Evolutionary conservation across 2,797 vertebrate genomes (phyloP).

Genomic region (Kryptopterus vitreolus): DNA sequence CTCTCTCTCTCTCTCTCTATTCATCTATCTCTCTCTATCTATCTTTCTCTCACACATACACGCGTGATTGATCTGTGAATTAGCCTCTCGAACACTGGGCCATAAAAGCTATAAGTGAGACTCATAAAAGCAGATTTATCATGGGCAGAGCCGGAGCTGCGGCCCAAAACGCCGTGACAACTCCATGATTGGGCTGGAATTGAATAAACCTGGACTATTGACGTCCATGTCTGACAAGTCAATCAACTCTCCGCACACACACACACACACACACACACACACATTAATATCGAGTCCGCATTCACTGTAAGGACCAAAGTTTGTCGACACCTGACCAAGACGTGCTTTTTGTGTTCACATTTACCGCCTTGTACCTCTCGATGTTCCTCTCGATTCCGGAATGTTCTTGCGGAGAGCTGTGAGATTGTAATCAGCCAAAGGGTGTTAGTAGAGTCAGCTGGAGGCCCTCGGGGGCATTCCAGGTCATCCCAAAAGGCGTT

Average conservation of each 20-base stretch:
- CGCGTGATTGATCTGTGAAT: constrained; percentile 82
- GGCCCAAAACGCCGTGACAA: constrained; percentile 79
- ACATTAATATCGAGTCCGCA: constrained; percentile 10
- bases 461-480: no score
- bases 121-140: constrained; percentile 85
- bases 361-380: no score
- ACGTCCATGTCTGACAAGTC: constrained; percentile 70
- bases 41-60: constrained; percentile 68
- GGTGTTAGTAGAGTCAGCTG: no score
- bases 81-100: constrained; percentile 75
- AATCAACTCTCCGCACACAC: constrained; percentile 60
- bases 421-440: no score
- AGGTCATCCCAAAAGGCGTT: no score
- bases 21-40: constrained; percentile 5
- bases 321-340: no score
- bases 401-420: no score
- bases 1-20: constrained; percentile 10
- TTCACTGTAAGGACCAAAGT: not conserved
- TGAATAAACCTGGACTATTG: constrained; percentile 76
- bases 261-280: constrained; percentile 9
- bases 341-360: no score
- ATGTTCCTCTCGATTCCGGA: no score
- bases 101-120: constrained; percentile 80
- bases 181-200: constrained; percentile 78
- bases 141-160: constrained; percentile 58